These are phyloP conservation scores for Malurus leucopterus DNA, from an alignment of 2,797 vertebrate species.

Conservation along the genomic window DNA sequence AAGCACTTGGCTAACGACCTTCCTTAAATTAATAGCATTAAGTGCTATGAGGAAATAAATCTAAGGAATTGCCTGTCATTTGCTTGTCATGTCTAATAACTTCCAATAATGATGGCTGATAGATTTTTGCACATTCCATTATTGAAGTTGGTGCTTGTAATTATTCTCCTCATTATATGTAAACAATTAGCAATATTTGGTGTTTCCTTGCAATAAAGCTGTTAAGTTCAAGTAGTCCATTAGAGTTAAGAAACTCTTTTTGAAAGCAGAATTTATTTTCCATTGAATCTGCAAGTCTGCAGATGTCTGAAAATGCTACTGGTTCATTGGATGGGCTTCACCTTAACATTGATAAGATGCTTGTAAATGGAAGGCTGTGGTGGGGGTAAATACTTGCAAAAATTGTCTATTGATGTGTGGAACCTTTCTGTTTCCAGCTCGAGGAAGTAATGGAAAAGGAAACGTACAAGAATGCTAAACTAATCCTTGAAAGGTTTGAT, in stretches of 20 bases:
- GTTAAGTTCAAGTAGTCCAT: conserved; percentile 72
- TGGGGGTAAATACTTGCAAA: background rate
- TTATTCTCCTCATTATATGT: conserved; percentile 99
- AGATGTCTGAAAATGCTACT: background rate
- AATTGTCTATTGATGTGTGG: conserved; percentile 11
- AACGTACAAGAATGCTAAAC: conserved; percentile 96
- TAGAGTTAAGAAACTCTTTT: conserved; percentile 59
- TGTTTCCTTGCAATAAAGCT: conserved; percentile 85
- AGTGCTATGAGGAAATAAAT: conserved; percentile 95
- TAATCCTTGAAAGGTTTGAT: conserved; percentile 98
- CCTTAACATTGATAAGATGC: background rate
- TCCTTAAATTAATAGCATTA: conserved; percentile 98
- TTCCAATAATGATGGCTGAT: conserved; percentile 99
- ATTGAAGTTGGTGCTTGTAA: conserved; percentile 98
- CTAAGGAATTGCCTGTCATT: conserved; percentile 99
- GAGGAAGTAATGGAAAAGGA: conserved; percentile 99
- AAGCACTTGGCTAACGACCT: conserved; percentile 91
- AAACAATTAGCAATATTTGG: conserved; percentile 94
- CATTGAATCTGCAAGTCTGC: background rate
- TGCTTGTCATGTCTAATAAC: conserved; percentile 99
- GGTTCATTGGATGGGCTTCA: background rate
- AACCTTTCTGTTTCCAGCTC: conserved; percentile 79
- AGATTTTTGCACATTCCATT: conserved; percentile 99
- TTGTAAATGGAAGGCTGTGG: background rate
- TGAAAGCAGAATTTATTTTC: conserved; percentile 60